A percentile compares a stretch with the other conserved stretches of the same genome.
phyloP scores from a whole-genome alignment of 1,140 invertebrate species.

The Sinella curviseta region DNA sequence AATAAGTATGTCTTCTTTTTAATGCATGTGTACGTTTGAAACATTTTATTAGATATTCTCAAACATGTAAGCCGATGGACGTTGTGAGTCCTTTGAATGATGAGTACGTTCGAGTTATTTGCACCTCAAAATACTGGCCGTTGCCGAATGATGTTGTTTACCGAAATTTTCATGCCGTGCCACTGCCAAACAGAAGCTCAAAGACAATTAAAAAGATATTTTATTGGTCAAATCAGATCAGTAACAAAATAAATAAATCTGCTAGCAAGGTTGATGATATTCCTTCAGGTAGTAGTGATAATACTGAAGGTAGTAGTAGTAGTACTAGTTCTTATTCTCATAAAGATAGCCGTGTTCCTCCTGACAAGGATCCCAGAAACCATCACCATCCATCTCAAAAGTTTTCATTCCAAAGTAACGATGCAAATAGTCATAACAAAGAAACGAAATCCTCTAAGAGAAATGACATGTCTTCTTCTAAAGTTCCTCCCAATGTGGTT shows the following conservation, averaged over 20 bases:
- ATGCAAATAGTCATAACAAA: not conserved
- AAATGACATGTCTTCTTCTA: too few relatives aligned
- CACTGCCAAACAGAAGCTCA: constrained; percentile 28
- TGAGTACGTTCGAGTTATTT: constrained; percentile 40
- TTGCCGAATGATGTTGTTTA: constrained; percentile 37
- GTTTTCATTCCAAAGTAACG: not conserved
- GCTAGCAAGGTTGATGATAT: not conserved
- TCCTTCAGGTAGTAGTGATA: too few relatives aligned
- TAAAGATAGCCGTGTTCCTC: not conserved
- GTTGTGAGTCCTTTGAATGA: constrained; percentile 26
- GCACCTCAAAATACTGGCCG: constrained; percentile 41
- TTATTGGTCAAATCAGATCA: constrained; percentile 27
- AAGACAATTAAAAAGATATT: constrained; percentile 34
- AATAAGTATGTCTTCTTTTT: too few relatives aligned
- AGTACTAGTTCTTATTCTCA: not conserved
- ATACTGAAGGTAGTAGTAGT: too few relatives aligned
- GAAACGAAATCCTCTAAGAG: not conserved
- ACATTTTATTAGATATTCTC: not conserved
- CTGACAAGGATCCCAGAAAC: too few relatives aligned
- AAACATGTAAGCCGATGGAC: constrained; percentile 8
- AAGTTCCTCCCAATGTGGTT: constrained; percentile 8
- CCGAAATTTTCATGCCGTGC: constrained; percentile 41
- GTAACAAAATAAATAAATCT: not conserved
- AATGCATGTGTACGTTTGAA: too few relatives aligned
- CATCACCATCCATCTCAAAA: not conserved